phyloP scores from a whole-genome alignment of 2,113 vertebrate species.

The Mola mola region DNA sequence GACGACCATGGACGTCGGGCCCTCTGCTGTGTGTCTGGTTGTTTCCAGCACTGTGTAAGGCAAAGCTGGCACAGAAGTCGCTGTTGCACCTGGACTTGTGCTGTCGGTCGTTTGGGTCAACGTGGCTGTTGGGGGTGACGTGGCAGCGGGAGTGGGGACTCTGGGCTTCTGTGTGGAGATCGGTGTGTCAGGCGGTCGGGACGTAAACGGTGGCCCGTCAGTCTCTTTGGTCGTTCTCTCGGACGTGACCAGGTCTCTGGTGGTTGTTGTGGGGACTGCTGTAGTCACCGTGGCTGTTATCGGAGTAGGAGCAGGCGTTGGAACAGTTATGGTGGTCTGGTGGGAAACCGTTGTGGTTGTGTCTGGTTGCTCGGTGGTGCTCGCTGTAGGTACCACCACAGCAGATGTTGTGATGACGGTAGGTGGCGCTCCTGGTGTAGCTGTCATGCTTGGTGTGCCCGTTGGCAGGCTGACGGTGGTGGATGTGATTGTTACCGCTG shows the following conservation, averaged over 20 bases:
- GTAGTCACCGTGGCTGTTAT: slow-evolving; percentile 18
- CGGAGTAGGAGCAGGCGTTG: slow-evolving; percentile 15
- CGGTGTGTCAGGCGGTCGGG: slow-evolving; percentile 4
- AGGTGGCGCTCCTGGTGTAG: slow-evolving; percentile 25
- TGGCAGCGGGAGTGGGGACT: slow-evolving; percentile 5
- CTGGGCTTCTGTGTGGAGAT: slow-evolving; percentile 29
- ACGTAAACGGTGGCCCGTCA: slow-evolving; percentile 3
- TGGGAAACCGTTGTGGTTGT: slow-evolving; percentile 1
- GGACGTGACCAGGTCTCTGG: slow-evolving; percentile 19
- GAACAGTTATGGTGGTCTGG: slow-evolving; percentile 9
- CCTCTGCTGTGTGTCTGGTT: slow-evolving; percentile 18
- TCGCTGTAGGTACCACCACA: slow-evolving; percentile 22
- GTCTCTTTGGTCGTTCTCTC: slow-evolving; percentile 36
- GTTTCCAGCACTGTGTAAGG: slow-evolving; percentile 18
- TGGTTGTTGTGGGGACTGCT: slow-evolving; percentile 1
- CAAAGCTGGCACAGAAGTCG: not conserved
- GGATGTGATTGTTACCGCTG: slow-evolving; percentile 37
- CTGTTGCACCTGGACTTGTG: slow-evolving; percentile 22
- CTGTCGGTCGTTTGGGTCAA: not conserved
- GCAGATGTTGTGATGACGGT: slow-evolving; percentile 18
- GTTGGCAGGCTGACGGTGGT: slow-evolving; percentile 29
- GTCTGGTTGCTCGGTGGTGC: slow-evolving; percentile 10
- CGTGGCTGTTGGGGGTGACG: slow-evolving; percentile 7
- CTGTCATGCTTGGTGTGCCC: slow-evolving; percentile 4
- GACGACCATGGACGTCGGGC: slow-evolving; percentile 32